These are phyloP conservation scores for Malacoctenus gilli DNA, from an alignment of 2,797 vertebrate species.

Conservation along the genomic window DNA sequence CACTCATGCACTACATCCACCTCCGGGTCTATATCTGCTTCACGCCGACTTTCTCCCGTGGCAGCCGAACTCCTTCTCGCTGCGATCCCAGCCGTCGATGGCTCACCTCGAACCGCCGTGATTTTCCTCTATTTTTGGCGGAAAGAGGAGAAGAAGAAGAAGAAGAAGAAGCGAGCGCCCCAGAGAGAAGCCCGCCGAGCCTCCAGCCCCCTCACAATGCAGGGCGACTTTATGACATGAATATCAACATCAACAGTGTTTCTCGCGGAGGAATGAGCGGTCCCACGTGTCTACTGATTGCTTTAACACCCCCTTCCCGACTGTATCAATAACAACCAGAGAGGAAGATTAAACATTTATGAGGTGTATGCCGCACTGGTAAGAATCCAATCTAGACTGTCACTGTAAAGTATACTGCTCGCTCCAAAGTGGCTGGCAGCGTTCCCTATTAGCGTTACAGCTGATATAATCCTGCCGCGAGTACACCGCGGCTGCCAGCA, in stretches of 20 bases:
- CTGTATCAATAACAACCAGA: conserved; percentile 76
- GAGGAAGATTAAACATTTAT: conserved; percentile 81
- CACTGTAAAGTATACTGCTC: conserved; percentile 69
- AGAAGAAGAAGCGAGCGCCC: conserved; percentile 6
- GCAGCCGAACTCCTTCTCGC: conserved; percentile 26
- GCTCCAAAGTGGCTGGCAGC: conserved; percentile 67
- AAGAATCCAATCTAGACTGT: conserved; percentile 76
- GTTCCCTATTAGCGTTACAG: conserved; percentile 67
- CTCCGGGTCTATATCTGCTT: conserved; percentile 35
- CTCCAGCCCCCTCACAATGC: conserved; percentile 10
- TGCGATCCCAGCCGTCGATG: conserved; percentile 53
- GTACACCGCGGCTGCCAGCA: conserved; percentile 57
- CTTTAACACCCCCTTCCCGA: conserved; percentile 63
- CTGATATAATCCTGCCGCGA: conserved; percentile 69
- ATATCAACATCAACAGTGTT: conserved; percentile 38
- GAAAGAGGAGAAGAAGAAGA: too few species aligned
- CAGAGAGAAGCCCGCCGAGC: conserved; percentile 6
- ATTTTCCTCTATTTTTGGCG: conserved; percentile 35
- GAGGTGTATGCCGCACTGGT: conserved; percentile 73
- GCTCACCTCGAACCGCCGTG: conserved; percentile 35
- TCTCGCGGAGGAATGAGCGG: conserved; percentile 38
- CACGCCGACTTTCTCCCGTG: conserved; percentile 7
- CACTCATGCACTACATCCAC: conserved; percentile 38
- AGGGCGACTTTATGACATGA: conserved; percentile 45
- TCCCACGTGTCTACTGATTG: conserved; percentile 58